phyloP scores from a whole-genome alignment of 2,888 invertebrate genomes.

The Liodrosophila aerea region DNA sequence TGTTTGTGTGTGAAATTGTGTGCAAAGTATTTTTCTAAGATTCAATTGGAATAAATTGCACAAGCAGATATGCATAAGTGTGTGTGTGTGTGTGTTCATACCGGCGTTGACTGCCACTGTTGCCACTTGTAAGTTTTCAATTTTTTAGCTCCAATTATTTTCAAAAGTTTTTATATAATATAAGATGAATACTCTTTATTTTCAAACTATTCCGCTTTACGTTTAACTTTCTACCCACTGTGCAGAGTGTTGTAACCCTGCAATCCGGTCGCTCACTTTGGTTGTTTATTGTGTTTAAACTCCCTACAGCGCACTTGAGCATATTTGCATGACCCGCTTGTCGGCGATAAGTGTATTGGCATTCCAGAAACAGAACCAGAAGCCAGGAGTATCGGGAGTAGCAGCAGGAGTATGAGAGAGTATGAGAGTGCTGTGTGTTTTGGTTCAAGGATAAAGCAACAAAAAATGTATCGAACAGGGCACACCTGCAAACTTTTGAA shows the following conservation, averaged over 20 bases:
- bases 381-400: constrained; percentile 1
- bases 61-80: no score
- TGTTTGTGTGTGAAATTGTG: no score
- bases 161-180: no score
- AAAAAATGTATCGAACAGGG: constrained; percentile 61
- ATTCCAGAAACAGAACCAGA: constrained; percentile 45
- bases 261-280: constrained; percentile 54
- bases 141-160: no score
- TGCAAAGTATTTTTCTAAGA: no score
- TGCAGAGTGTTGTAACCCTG: constrained; percentile 36
- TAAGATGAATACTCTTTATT: no score
- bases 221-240: constrained; percentile 37
- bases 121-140: no score
- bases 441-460: constrained; percentile 50
- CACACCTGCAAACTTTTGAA: constrained; percentile 74
- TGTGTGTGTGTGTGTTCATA: no score
- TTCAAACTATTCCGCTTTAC: no score
- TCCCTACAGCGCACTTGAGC: constrained; percentile 72
- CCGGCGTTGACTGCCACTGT: no score
- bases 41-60: no score
- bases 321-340: constrained; percentile 75
- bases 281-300: constrained; percentile 67
- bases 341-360: constrained; percentile 69
- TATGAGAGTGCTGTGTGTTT: constrained; percentile 29
- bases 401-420: neutral